Conservation (phyloP, 2,113 vertebrate genomes). For the Syrmaticus mikado region DNA sequence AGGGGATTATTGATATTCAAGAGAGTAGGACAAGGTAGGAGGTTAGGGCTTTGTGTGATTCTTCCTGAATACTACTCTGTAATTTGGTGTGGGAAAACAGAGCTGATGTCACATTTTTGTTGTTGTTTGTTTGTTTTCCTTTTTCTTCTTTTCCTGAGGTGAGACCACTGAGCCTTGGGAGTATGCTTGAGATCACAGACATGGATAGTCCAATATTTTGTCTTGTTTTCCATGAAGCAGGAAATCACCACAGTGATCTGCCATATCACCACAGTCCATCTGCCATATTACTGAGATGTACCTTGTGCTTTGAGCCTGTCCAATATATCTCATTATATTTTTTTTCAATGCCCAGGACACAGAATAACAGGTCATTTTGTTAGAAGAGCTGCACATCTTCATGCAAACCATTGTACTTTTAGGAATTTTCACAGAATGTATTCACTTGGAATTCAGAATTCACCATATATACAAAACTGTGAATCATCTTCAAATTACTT, state of each 20-base stretch:
- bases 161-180: neutral
- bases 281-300: neutral
- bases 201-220: neutral
- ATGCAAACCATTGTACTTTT: neutral
- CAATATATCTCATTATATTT: neutral
- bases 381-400: neutral
- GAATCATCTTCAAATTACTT: neutral
- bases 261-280: neutral
- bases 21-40: neutral
- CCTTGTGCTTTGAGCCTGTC: neutral
- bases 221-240: neutral
- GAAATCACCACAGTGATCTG: neutral
- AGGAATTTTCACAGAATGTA: neutral
- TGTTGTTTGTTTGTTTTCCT: too few species aligned
- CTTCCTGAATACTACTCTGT: neutral
- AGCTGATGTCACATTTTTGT: neutral
- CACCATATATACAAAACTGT: neutral
- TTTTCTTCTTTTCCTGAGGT: neutral
- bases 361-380: neutral
- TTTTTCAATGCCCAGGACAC: neutral
- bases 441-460: neutral
- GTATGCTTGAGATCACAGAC: neutral
- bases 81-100: neutral
- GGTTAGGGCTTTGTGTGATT: neutral
- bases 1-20: neutral